Conservation (phyloP, 2,888 invertebrate genomes). For the Pinctada fucata region DNA sequence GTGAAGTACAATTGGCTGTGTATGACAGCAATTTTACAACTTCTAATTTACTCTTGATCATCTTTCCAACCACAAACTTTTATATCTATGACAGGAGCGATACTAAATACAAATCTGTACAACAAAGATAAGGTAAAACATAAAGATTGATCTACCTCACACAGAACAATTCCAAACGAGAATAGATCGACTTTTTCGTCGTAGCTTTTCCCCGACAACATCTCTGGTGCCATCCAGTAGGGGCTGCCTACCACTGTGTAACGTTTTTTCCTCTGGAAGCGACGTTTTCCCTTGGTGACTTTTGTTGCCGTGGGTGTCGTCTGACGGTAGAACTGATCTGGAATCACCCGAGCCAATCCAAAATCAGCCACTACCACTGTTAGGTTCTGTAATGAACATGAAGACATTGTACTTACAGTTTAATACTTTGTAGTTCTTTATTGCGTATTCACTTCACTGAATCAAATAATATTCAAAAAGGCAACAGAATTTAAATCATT, state of each 20-base stretch:
- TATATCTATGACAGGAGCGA: too few relatives aligned
- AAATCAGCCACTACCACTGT: constrained; percentile 97
- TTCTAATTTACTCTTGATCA: too few relatives aligned
- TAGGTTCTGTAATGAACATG: constrained; percentile 82
- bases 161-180: constrained; percentile 95
- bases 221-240: constrained; percentile 99
- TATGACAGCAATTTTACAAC: too few relatives aligned
- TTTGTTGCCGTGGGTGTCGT: constrained; percentile 47
- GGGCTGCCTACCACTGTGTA: constrained; percentile 98
- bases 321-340: constrained; percentile 48
- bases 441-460: too few relatives aligned
- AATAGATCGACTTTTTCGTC: constrained; percentile 98
- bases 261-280: constrained; percentile 87
- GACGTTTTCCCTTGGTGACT: constrained; percentile 76
- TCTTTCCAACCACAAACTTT: too few relatives aligned
- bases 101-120: too few relatives aligned
- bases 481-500: too few relatives aligned
- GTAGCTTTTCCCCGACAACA: constrained; percentile 97
- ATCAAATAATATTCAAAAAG: too few relatives aligned
- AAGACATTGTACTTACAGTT: too few relatives aligned
- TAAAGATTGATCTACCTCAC: constrained; percentile 83
- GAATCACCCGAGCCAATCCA: constrained; percentile 86
- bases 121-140: too few relatives aligned
- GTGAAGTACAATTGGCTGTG: too few relatives aligned
- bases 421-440: too few relatives aligned